A percentile compares a stretch with the other conserved stretches of the same genome.
phyloP scores from a whole-genome alignment of 2,113 vertebrate genomes.

The Addax nasomaculatus region DNA sequence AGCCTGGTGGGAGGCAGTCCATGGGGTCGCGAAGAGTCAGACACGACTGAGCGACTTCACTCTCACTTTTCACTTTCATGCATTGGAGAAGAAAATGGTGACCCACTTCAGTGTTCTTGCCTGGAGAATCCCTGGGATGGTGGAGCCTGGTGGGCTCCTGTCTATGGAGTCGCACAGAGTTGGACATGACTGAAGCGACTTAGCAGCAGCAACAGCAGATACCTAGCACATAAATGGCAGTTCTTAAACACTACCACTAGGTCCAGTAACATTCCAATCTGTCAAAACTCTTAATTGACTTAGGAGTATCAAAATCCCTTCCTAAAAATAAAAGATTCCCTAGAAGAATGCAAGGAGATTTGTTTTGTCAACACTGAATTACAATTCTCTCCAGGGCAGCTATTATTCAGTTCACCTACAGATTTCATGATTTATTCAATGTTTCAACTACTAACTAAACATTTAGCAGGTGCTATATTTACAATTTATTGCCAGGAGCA shows the following conservation, averaged over 20 bases:
- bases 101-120: no score
- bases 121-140: no score
- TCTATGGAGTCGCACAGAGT: no score
- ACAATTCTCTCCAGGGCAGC: conserved; percentile 17
- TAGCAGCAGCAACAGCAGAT: background rate
- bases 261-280: conserved; percentile 35
- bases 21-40: no score
- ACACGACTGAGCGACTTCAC: no score
- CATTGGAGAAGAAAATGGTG: no score
- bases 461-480: conserved; percentile 14
- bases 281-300: conserved; percentile 39
- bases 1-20: no score
- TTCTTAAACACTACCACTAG: background rate
- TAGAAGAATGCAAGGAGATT: conserved; percentile 20
- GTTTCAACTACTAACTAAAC: conserved; percentile 33
- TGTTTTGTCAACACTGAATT: conserved; percentile 48
- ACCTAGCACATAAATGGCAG: background rate
- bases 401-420: conserved; percentile 62
- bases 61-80: no score
- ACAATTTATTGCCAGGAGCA: conserved; percentile 18
- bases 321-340: conserved; percentile 44
- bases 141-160: no score
- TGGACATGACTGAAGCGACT: no score
- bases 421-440: conserved; percentile 68
- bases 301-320: background rate